These are phyloP conservation scores for Orchestia grillus DNA, from an alignment of 1,140 invertebrate species.

Conservation along the genomic window DNA sequence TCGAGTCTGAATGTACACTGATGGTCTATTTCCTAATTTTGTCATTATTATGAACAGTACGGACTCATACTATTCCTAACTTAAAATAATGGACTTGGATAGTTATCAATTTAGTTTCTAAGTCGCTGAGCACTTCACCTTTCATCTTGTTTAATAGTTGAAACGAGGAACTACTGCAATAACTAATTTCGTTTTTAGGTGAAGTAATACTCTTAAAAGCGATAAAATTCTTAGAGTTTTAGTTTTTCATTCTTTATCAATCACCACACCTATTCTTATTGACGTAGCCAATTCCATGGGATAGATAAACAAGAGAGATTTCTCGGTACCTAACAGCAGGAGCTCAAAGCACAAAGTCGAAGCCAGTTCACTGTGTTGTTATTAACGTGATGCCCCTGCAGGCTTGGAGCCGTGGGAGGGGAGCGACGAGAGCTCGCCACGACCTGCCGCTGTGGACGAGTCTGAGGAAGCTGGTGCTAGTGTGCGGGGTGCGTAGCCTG, in stretches of 20 bases:
- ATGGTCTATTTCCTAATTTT: not conserved
- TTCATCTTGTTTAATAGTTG: not conserved
- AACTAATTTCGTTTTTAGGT: too few relatives aligned
- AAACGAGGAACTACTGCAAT: too few relatives aligned
- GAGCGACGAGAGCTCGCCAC: not conserved
- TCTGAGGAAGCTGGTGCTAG: not conserved
- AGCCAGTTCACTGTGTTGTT: not conserved
- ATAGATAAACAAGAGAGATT: not conserved
- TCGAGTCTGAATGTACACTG: not conserved
- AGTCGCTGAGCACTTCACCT: not conserved
- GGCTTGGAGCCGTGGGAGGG: conserved; percentile 12
- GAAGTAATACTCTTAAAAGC: too few relatives aligned
- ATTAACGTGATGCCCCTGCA: not conserved
- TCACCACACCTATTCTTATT: too few relatives aligned
- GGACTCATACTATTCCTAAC: not conserved
- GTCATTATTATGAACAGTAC: not conserved
- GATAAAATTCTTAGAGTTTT: too few relatives aligned
- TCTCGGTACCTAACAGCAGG: not conserved
- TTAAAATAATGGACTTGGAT: not conserved
- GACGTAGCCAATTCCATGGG: not conserved
- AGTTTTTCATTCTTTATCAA: too few relatives aligned
- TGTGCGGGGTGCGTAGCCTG: not conserved
- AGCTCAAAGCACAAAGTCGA: not conserved
- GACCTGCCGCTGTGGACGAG: not conserved
- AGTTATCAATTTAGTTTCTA: not conserved